Conservation (phyloP, 2,888 invertebrate species). For the Phaedon cochleariae region DNA sequence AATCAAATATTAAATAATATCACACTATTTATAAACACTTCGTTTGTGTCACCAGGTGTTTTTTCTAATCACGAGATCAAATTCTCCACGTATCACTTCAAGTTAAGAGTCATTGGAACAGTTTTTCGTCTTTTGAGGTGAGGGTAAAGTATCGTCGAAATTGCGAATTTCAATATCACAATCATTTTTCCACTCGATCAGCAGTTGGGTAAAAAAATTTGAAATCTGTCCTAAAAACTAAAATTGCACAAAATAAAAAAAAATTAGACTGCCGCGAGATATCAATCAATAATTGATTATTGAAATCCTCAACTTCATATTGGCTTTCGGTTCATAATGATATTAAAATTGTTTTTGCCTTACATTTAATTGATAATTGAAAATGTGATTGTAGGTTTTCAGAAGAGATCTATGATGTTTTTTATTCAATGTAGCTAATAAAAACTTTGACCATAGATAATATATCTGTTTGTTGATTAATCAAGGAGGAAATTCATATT, state of each 20-base stretch:
- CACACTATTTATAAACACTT: slow-evolving; percentile 61
- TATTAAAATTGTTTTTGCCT: too few species aligned
- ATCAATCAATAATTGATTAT: background rate
- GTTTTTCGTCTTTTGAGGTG: slow-evolving; percentile 23
- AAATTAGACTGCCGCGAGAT: slow-evolving; percentile 31
- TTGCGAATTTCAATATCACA: background rate
- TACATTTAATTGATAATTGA: too few species aligned
- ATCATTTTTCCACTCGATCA: background rate
- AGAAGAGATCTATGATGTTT: too few species aligned
- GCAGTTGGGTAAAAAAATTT: slow-evolving; percentile 17
- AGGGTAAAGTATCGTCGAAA: background rate
- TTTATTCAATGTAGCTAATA: too few species aligned
- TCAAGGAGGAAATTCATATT: too few species aligned
- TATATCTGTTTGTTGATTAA: too few species aligned
- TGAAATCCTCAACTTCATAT: background rate
- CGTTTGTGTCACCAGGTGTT: slow-evolving; percentile 58
- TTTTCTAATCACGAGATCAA: slow-evolving; percentile 61
- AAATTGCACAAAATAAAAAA: slow-evolving; percentile 38
- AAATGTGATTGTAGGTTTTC: too few species aligned
- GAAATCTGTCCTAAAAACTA: slow-evolving; percentile 31
- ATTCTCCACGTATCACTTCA: slow-evolving; percentile 55
- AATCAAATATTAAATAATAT: slow-evolving; percentile 63
- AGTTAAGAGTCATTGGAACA: slow-evolving; percentile 26
- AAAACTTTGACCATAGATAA: too few species aligned
- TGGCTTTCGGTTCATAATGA: background rate